Evolutionary conservation across 2,113 vertebrate genomes (phyloP), one percentile per base, ranked within the genome.

Genomic region (Poeciliopsis retropinna): DNA sequence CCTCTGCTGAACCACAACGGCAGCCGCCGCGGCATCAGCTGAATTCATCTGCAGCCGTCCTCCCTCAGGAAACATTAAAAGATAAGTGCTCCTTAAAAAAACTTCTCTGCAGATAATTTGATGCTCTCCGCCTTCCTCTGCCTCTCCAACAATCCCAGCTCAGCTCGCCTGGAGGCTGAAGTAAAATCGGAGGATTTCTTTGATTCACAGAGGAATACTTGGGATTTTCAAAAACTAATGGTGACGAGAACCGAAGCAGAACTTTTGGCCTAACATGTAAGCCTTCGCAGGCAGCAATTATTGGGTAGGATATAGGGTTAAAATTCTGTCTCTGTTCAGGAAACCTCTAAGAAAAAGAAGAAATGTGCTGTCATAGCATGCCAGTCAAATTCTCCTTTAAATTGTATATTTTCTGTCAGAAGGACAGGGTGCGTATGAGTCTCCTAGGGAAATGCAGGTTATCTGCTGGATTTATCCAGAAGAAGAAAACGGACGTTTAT

Each of bases 1-100:
- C 72, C 64, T 75, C 63, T 44, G 27, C 79, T 68, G 80, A 78
- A 82, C 73, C 76, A 67, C 76, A 75, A 63, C 79, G 67, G 25
- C 15, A 60, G 70, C 68, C 6, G 64, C 70, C 31, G 60, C 63
- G 60, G 57, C 70, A 69, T 72, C 73, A 44, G 9, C 80, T 77
- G 70, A 60, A 63, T 67, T 69, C 76, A 71, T 67, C 70, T 75
- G 71, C 63, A 78, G 68, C 66, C 73, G 22, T 31, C 63, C 63
- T 74, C 76, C 79, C 77, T 72, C 54, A 30, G 81, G 77, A 83
- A 31, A 54, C 78, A 72, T 82, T 76, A 70, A 64, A 57, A 77
- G 76, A 82, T 76, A 75, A 82, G 82, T 72, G 66, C 61, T 76
- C 70, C 63, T 76, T 61, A 76, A 85, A 73, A 73, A 84, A 41